A percentile compares a stretch with the other conserved stretches of the same genome.
These are phyloP conservation scores for Schlechtendalia chinensis DNA, from an alignment of 1,140 invertebrate genomes.

Conservation along the genomic window DNA sequence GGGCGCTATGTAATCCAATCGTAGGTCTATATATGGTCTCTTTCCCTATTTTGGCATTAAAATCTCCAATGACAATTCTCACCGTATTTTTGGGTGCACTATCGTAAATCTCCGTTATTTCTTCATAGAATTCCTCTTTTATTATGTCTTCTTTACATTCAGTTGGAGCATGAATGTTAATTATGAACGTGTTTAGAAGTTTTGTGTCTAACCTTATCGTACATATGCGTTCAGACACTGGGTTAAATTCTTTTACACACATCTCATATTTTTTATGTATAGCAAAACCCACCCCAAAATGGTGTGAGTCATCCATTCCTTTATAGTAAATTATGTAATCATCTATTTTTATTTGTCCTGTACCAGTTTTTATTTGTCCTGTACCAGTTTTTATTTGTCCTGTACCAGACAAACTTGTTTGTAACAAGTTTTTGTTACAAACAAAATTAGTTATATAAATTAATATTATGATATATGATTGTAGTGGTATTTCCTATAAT, in stretches of 20 bases:
- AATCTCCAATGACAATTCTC: no score
- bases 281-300: neutral
- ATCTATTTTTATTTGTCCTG: neutral
- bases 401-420: constrained; percentile 4
- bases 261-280: neutral
- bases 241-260: constrained; percentile 8
- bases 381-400: constrained; percentile 8
- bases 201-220: neutral
- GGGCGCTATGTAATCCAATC: no score
- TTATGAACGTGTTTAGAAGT: neutral
- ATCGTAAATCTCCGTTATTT: no score
- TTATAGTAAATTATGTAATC: neutral
- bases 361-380: constrained; percentile 8
- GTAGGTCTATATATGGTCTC: no score
- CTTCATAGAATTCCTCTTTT: no score
- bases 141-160: no score
- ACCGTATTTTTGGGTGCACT: no score
- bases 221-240: constrained; percentile 6
- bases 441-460: no score
- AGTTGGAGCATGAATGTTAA: neutral
- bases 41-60: no score
- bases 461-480: no score
- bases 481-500: no score
- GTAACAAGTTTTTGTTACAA: no score
- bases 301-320: neutral